phyloP scores from a whole-genome alignment of 2,113 vertebrate genomes.

The Neogale vison region DNA sequence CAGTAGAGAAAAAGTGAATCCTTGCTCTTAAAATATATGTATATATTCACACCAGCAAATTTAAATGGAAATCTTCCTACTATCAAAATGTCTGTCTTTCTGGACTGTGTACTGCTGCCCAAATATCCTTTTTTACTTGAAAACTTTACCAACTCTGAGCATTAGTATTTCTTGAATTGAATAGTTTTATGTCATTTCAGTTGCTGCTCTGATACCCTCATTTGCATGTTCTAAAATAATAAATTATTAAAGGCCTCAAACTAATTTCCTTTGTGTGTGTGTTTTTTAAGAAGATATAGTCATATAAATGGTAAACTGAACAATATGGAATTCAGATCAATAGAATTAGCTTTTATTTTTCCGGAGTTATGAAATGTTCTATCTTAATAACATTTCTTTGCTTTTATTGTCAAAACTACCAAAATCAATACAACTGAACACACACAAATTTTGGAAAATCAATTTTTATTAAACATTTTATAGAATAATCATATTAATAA shows the following conservation, averaged over 20 bases:
- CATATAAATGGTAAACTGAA: not conserved
- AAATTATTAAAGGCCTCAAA: not conserved
- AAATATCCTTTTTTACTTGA: not conserved
- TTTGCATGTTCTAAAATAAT: not conserved
- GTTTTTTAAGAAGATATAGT: not conserved
- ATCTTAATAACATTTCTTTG: not conserved
- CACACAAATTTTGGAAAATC: not conserved
- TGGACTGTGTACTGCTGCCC: not conserved
- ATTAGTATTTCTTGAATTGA: not conserved
- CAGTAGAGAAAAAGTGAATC: not conserved
- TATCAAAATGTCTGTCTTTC: not conserved
- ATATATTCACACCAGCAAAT: not conserved
- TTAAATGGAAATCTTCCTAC: not conserved
- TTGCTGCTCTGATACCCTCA: not conserved
- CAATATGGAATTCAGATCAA: not conserved
- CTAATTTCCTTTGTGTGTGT: not conserved
- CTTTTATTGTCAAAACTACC: not conserved
- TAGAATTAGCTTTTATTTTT: not conserved
- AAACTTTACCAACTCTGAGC: not conserved
- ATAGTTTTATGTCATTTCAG: not conserved
- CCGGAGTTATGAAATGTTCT: not conserved
- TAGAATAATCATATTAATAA: not conserved
- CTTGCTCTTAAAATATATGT: not conserved
- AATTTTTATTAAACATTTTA: not conserved
- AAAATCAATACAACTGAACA: not conserved